Evolutionary conservation across 23 tunicate genomes (phyloP), one percentile per base, ranked within the genome.

Genomic region (Ascidia mentula): DNA sequence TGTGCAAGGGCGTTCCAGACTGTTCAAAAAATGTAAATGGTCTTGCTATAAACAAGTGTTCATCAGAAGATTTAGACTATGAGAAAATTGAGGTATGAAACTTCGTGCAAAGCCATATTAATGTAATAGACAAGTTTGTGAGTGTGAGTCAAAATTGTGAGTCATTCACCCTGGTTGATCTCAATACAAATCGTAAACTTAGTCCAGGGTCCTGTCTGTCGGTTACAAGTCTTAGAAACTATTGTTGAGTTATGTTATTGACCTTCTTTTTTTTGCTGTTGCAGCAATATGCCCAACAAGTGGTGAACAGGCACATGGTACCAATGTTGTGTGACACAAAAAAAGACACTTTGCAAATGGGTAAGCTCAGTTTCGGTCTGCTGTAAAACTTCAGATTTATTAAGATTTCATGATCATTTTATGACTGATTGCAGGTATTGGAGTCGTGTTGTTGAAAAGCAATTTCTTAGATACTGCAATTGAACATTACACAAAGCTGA

Each of bases 361-460:
- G 74, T 70, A 70, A 1, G 38, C 18, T n/a, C n/a, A n/a, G n/a
- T n/a, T n/a, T n/a, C n/a, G n/a, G n/a, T n/a, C n/a, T n/a, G 18
- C 17, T 45, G 17, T 15, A 15, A 45, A 45, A 45, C 17, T 17
- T 45, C 18, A 45, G 18, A 15, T 45, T 45, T 45, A 15, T 45
- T 18, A 69, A 69, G 32, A 15, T 74, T 74, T 32, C 15, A 33
- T 13, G 22, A 22, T 22, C 34, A 13, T 74, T 12, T 39, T 24
- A 45, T 60, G 4, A n/a, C n/a, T n/a, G n/a, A n/a, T 75, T 88
- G 36, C 70, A 89, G 95, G 88, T 28, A 78, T 89, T 60, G 95
- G 95, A 24, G 34, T 84, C 2, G 78, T 89, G 6, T 40, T 82
- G 5, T 39, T 89, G 12, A 72, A 86, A 40, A 84, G 75, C 32